Conservation (phyloP, 2,888 invertebrate genomes). For the Alloplasta piceator region DNA sequence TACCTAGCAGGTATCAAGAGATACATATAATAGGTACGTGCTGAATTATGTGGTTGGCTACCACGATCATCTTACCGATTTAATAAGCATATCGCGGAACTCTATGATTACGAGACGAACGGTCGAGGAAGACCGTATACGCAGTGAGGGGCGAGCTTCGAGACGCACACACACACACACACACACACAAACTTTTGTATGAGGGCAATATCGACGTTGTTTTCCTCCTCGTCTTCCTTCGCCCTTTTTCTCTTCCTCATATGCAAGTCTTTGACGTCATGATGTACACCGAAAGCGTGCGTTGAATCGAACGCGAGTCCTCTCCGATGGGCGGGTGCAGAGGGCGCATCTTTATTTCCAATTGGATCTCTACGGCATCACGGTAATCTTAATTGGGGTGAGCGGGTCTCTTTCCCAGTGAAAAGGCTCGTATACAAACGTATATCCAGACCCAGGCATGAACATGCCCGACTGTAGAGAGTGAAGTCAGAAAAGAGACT, state of each 20-base stretch:
- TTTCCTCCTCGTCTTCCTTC: conserved; percentile 9
- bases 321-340: conserved; percentile 26
- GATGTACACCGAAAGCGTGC: background rate
- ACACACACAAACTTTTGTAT: background rate
- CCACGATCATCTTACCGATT: conserved; percentile 69
- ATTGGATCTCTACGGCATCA: conserved; percentile 71
- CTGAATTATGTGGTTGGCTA: conserved; percentile 53
- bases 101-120: conserved; percentile 60
- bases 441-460: background rate
- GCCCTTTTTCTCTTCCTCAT: background rate
- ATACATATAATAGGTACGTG: conserved; percentile 40
- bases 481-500: conserved; percentile 20
- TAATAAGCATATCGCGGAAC: conserved; percentile 78
- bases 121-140: background rate
- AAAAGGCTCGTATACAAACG: background rate
- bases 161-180: background rate
- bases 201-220: background rate
- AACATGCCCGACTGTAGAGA: background rate
- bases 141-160: conserved; percentile 5
- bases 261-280: background rate
- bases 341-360: conserved; percentile 73
- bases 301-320: conserved; percentile 19
- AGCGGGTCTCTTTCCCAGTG: background rate
- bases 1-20: conserved; percentile 6
- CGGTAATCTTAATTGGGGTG: conserved; percentile 43